phyloP scores from a whole-genome alignment of 2,888 invertebrate species.

The Cerastis rubricosa region DNA sequence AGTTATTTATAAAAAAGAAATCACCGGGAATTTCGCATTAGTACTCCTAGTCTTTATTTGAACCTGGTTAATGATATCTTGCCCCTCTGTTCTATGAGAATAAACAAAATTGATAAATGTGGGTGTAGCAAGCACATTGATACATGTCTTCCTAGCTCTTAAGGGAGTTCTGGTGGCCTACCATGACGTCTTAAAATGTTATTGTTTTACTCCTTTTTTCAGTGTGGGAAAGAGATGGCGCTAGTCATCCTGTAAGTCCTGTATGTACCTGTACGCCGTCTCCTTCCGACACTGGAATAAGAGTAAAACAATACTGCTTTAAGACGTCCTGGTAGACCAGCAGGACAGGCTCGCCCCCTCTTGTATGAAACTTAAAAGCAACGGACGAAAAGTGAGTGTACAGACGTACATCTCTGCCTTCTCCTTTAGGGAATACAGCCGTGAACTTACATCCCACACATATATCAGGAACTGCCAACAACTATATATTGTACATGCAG shows the following conservation, averaged over 20 bases:
- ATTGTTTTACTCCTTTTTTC: too few species aligned
- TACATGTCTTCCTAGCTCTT: not conserved
- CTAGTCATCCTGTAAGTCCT: too few species aligned
- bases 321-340: too few species aligned
- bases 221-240: too few species aligned
- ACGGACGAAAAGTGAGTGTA: not conserved
- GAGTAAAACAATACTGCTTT: too few species aligned
- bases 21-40: too few species aligned
- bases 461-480: slow-evolving; percentile 28
- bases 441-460: not conserved
- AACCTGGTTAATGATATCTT: not conserved
- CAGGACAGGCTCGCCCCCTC: not conserved
- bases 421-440: not conserved
- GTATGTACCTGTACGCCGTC: too few species aligned
- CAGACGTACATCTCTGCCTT: not conserved
- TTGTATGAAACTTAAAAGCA: not conserved
- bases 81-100: not conserved
- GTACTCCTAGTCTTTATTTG: not conserved
- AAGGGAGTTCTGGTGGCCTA: too few species aligned
- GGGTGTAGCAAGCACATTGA: too few species aligned
- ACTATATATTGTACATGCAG: slow-evolving; percentile 58
- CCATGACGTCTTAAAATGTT: too few species aligned
- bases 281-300: too few species aligned
- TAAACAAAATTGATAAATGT: not conserved
- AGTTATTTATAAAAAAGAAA: not conserved